Percentiles rank a stretch among this genome's conserved stretches.
Evolutionary conservation across 2,113 vertebrate species (phyloP).

Genomic region (Terrapene triunguis): DNA sequence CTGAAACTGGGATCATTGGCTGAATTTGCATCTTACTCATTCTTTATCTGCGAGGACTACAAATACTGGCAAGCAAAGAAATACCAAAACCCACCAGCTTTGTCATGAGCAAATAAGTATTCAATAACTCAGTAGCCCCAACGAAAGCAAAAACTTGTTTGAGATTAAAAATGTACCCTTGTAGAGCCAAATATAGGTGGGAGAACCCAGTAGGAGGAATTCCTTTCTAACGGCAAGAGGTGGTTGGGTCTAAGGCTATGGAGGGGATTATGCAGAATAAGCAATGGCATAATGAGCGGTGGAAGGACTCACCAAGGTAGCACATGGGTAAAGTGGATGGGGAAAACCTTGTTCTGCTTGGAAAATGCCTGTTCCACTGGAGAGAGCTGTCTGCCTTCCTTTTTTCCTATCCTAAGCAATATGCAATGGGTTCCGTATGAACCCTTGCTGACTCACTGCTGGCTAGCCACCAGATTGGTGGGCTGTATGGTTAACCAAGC

Average conservation of each 20-base stretch:
- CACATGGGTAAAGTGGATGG: background rate
- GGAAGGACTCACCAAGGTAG: background rate
- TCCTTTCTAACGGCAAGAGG: background rate
- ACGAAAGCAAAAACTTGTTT: background rate
- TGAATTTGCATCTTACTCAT: background rate
- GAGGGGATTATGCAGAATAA: background rate
- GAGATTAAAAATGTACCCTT: background rate
- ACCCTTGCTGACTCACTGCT: background rate
- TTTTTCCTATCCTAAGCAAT: too few relatives aligned
- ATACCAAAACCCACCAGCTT: background rate
- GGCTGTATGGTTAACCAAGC: background rate
- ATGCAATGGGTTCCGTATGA: background rate
- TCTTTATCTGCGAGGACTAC: background rate
- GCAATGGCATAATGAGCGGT: fast-evolving
- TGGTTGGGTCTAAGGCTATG: background rate
- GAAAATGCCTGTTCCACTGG: background rate
- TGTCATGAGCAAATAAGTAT: background rate
- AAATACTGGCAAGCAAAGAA: background rate
- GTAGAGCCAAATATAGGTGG: background rate
- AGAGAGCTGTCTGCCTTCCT: background rate
- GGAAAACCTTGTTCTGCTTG: background rate
- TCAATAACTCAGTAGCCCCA: background rate
- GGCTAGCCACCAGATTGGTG: background rate
- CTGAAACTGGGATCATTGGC: background rate
- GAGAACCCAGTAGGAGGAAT: background rate